phyloP scores from a whole-genome alignment of 2,797 vertebrate species.

The Betta splendens region DNA sequence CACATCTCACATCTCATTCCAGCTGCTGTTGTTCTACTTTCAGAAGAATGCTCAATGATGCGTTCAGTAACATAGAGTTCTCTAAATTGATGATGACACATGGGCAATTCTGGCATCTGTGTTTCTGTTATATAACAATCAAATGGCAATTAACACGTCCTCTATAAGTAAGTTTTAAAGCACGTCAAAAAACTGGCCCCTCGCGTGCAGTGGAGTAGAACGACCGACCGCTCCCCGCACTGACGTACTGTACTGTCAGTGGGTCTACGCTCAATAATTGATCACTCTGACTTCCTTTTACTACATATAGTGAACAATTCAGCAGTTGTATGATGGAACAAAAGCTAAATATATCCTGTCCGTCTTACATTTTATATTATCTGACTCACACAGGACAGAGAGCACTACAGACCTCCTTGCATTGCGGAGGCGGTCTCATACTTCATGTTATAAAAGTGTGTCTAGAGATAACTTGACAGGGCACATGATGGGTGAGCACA shows the following conservation, averaged over 20 bases:
- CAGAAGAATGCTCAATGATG: slow-evolving; percentile 3
- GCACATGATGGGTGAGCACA: slow-evolving; percentile 15
- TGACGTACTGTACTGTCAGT: slow-evolving; percentile 16
- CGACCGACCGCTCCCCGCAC: slow-evolving; percentile 5
- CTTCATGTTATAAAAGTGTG: not conserved
- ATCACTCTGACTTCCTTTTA: slow-evolving; percentile 45
- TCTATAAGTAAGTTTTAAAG: not conserved
- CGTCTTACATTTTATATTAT: slow-evolving; percentile 26
- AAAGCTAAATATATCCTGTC: slow-evolving; percentile 52
- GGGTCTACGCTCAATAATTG: slow-evolving; percentile 63
- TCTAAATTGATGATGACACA: slow-evolving; percentile 1
- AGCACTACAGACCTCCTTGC: no score
- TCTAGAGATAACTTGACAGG: not conserved
- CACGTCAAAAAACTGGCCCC: not conserved
- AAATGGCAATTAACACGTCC: not conserved
- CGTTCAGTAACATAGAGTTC: not conserved
- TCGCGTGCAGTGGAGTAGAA: not conserved
- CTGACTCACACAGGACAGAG: not conserved
- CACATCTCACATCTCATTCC: not conserved
- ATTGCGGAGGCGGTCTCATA: not conserved
- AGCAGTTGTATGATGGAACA: slow-evolving; percentile 19
- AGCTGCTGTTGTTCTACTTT: slow-evolving; percentile 16
- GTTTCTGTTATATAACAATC: slow-evolving; percentile 8
- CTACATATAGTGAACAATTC: slow-evolving; percentile 20
- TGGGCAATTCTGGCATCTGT: slow-evolving; percentile 5